Percentiles rank a stretch among this genome's conserved stretches.
Conservation (phyloP, 2,797 vertebrate genomes). For the Erethizon dorsatum region DNA sequence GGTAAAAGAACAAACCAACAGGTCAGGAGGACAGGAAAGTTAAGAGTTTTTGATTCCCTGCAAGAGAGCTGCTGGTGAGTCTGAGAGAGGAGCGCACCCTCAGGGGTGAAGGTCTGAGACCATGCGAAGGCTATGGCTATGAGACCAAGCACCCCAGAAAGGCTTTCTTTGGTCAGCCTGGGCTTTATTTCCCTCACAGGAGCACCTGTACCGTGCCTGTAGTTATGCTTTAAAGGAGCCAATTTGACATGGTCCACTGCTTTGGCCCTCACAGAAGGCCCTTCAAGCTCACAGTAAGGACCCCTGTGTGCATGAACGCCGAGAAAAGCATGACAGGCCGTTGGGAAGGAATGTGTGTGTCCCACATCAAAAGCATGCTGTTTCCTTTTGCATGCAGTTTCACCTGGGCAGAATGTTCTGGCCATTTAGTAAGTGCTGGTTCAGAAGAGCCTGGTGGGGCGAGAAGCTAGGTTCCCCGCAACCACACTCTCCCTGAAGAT, state of each 20-base stretch:
- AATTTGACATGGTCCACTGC: background rate
- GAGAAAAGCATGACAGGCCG: background rate
- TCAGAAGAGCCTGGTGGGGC: background rate
- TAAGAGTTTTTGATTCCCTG: background rate
- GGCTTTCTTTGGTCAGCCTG: background rate
- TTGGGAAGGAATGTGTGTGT: background rate
- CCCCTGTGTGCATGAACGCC: background rate
- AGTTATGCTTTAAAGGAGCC: background rate
- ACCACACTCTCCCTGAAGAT: background rate
- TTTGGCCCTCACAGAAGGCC: background rate
- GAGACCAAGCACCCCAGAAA: background rate
- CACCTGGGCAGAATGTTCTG: background rate
- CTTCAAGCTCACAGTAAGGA: background rate
- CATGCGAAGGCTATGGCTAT: rapidly evolving
- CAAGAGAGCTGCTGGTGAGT: background rate
- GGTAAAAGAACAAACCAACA: background rate
- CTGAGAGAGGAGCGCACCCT: no score
- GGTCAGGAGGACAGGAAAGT: background rate
- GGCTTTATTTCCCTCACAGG: background rate
- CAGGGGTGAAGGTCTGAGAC: background rate
- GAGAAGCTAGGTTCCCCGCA: background rate
- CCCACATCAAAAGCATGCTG: background rate
- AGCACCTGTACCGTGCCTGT: background rate
- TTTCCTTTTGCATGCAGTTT: background rate
- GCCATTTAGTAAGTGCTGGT: background rate